Percentiles rank a stretch among this genome's conserved stretches.
These are phyloP conservation scores for Lepus townsendii DNA, from an alignment of 2,797 vertebrate genomes.

Conservation along the genomic window DNA sequence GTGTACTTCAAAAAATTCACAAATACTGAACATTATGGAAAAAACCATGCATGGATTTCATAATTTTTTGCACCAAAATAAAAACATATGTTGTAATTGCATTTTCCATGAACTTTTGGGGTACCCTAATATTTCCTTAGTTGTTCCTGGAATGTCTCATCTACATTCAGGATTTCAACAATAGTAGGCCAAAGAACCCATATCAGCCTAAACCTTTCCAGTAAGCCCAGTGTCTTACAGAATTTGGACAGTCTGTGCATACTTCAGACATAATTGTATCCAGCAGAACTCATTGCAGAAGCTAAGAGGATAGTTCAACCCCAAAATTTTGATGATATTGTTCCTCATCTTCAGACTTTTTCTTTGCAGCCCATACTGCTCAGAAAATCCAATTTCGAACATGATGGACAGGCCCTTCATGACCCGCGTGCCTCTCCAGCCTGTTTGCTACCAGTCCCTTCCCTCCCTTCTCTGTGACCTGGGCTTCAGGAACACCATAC, in stretches of 20 bases:
- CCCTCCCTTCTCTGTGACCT: background rate
- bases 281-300: background rate
- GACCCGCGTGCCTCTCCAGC: background rate
- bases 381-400: background rate
- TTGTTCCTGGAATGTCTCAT: background rate
- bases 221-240: background rate
- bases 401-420: background rate
- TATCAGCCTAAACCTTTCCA: background rate
- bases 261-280: background rate
- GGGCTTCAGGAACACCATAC: background rate
- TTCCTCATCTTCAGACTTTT: background rate
- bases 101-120: too few species aligned
- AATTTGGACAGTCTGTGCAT: background rate
- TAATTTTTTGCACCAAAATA: too few species aligned
- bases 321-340: background rate
- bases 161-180: background rate
- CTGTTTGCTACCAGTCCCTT: background rate
- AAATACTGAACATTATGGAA: too few species aligned
- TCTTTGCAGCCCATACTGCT: background rate
- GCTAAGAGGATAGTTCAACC: background rate
- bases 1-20: too few species aligned
- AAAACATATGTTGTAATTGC: too few species aligned
- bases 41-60: too few species aligned
- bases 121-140: background rate
- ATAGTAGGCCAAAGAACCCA: background rate